A percentile compares a stretch with the other conserved stretches of the same genome.
Conservation (phyloP, 2,113 vertebrate genomes). For the Indri indri region DNA sequence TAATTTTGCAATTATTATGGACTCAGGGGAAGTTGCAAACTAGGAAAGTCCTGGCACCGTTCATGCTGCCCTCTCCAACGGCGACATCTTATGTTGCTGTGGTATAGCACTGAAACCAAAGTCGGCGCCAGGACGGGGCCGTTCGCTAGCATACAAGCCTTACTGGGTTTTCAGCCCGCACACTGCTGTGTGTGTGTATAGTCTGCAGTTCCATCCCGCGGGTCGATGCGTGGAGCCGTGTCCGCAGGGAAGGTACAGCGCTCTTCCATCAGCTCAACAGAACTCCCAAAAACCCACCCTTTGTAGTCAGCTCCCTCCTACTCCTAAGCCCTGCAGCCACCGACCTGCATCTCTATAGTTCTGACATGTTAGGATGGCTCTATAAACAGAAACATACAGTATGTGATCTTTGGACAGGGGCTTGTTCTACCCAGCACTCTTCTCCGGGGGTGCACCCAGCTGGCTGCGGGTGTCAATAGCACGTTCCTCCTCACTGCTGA, state of each 20-base stretch:
- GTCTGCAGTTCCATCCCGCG: accelerated
- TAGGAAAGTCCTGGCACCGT: neutral
- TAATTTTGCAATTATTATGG: neutral
- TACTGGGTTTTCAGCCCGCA: accelerated
- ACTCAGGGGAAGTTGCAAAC: neutral
- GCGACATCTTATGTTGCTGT: accelerated
- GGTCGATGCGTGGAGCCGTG: neutral
- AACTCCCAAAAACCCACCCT: neutral
- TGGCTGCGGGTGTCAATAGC: accelerated
- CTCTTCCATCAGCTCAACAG: neutral
- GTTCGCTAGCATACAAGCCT: neutral
- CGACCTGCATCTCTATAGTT: no score
- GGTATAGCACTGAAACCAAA: accelerated
- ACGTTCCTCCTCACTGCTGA: neutral
- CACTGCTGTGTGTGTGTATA: no score
- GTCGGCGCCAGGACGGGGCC: accelerated
- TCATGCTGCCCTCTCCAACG: accelerated
- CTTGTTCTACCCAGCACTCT: accelerated
- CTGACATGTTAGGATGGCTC: accelerated
- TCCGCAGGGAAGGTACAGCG: neutral
- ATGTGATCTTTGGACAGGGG: accelerated
- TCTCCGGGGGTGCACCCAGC: no score
- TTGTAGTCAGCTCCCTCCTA: neutral
- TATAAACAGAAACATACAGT: neutral
- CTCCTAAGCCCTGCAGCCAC: no score